A percentile compares a stretch with the other conserved stretches of the same genome.
Conservation (phyloP, 2,888 invertebrate genomes). For the Dasysyrphus albostriatus region DNA sequence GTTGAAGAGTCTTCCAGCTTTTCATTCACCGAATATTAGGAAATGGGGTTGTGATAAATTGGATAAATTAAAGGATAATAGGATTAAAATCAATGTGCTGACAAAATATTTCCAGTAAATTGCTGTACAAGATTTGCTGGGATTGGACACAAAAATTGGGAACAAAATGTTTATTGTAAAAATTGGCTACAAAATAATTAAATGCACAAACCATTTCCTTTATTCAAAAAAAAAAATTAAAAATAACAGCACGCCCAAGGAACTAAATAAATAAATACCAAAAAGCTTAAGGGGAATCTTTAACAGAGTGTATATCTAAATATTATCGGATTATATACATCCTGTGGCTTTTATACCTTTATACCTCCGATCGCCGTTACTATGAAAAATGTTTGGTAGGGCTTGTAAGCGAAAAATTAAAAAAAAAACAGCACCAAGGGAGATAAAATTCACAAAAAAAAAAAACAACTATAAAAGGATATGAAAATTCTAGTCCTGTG, state of each 20-base stretch:
- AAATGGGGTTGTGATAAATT: conserved; percentile 39
- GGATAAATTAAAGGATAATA: conserved; percentile 71
- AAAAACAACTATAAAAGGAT: conserved; percentile 31
- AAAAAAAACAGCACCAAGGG: neutral
- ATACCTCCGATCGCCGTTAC: neutral
- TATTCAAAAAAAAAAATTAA: neutral
- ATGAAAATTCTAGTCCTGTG: conserved; percentile 59
- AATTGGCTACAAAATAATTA: neutral
- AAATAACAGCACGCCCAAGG: neutral
- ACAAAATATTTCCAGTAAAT: conserved; percentile 35
- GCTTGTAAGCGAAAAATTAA: conserved; percentile 15
- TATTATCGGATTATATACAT: conserved; percentile 73
- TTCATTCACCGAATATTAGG: conserved; percentile 5
- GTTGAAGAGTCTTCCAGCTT: conserved; percentile 19
- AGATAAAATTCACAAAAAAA: conserved; percentile 20
- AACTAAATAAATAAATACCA: neutral
- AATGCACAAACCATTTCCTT: neutral
- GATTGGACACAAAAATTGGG: neutral
- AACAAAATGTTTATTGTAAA: neutral
- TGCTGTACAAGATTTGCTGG: conserved; percentile 1
- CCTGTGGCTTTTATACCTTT: conserved; percentile 66
- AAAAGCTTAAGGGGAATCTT: conserved; percentile 51
- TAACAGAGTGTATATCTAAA: conserved; percentile 60
- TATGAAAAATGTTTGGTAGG: conserved; percentile 27
- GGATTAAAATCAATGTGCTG: conserved; percentile 65